phyloP scores from a whole-genome alignment of 2,113 vertebrate species.

The Bolborhynchus lineola region DNA sequence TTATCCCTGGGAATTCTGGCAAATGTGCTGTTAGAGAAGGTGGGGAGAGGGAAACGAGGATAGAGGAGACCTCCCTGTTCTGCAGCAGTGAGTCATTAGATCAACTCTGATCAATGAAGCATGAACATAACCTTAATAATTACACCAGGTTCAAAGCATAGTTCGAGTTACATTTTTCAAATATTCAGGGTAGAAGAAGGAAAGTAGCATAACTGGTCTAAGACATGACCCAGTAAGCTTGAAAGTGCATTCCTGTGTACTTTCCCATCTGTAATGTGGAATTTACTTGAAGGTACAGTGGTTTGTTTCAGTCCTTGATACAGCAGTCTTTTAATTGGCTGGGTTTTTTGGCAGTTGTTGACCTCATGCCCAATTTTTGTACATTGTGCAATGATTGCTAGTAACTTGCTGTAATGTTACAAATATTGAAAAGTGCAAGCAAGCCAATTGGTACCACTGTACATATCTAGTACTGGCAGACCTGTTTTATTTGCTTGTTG shows the following conservation, averaged over 20 bases:
- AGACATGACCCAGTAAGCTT: not conserved
- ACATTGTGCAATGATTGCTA: not conserved
- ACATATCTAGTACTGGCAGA: not conserved
- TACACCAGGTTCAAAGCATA: not conserved
- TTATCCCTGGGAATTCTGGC: not conserved
- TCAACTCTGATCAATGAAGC: not conserved
- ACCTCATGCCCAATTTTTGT: not conserved
- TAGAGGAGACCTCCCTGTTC: not conserved
- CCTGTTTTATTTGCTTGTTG: not conserved
- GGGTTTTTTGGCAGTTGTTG: not conserved
- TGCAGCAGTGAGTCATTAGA: not conserved
- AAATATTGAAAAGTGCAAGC: not conserved
- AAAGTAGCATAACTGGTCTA: not conserved
- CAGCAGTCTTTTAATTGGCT: not conserved
- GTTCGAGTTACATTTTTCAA: not conserved
- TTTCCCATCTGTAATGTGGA: not conserved
- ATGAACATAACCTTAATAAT: not conserved
- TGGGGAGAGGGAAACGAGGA: not conserved
- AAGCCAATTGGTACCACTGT: not conserved
- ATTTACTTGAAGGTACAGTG: accelerated
- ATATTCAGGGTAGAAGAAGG: not conserved
- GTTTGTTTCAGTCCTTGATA: not conserved
- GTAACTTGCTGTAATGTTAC: not conserved
- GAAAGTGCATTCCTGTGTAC: accelerated
- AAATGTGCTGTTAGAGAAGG: not conserved